Evolutionary conservation across 2,888 invertebrate genomes (phyloP), one percentile per base, ranked within the genome.

Genomic region (Ectemnius lituratus): DNA sequence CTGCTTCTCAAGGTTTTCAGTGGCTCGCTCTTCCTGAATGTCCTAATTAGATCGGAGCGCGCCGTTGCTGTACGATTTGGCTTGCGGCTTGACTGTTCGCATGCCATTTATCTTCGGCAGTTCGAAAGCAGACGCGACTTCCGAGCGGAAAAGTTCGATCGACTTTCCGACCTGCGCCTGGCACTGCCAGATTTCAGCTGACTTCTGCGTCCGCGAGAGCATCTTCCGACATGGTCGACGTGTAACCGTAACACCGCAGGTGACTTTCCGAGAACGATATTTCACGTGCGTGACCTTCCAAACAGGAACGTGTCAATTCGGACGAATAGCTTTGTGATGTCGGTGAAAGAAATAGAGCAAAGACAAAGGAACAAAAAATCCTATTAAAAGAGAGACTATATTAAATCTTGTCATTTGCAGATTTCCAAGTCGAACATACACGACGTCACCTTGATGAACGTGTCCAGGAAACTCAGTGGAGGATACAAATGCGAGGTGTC

Each of bases 401-500:
- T 37, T 6, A 37, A 37, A 37, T 37, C 52, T 14, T 52, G n/a
- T 56, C 52, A 28, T 81, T 76, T 63, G 46, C 93, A 95, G 95
- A 90, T 94, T 73, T 92, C 93, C 3, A 93, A 93, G 84, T 95
- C 95, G 14, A 94, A 95, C 87, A 92, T 93, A 83, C 93, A 94
- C 84, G 93, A 94, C 87, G 95, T 95, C 77, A 93, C 94, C 23
- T 91, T 95, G 83, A 92, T 94, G 82, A 93, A 94, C 84, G 93
- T 95, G 84, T 94, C 93, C 84, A 92, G 94, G 60, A 92, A 94
- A 14, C 92, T 95, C 79, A 94, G 94, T 72, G 95, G 95, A 2
- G 91, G 92, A 79, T 95, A 94, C 92, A 94, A 94, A 90, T 95
- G 95, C 88, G 95, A 95, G 87, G 95, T 95, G 67, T 94, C 95